Percentiles rank a stretch among this genome's conserved stretches.
These are phyloP conservation scores for Lamellibrachia satsuma DNA, from an alignment of 2,888 invertebrate species.

Conservation along the genomic window DNA sequence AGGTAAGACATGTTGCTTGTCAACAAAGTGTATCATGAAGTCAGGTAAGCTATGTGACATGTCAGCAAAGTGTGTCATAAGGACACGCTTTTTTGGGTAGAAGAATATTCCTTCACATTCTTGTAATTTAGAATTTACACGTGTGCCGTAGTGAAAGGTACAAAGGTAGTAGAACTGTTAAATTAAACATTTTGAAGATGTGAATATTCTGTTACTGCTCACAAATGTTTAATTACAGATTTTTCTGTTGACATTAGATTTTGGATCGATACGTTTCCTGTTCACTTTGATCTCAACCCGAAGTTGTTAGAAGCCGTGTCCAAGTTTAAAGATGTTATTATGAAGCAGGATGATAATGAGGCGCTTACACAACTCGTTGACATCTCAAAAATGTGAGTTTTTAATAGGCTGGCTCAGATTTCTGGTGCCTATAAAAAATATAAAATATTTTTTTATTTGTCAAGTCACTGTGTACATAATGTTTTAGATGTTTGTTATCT, in stretches of 20 bases:
- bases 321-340: slow-evolving; percentile 63
- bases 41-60: background rate
- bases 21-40: background rate
- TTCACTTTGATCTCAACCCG: slow-evolving; percentile 70
- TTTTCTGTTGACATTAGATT: slow-evolving; percentile 58
- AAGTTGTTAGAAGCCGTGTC: slow-evolving; percentile 64
- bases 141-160: background rate
- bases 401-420: background rate
- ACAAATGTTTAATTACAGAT: background rate
- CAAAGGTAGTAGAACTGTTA: background rate
- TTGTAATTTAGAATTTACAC: background rate
- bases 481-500: too few relatives aligned
- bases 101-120: background rate
- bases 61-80: too few relatives aligned
- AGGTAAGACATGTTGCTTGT: too few relatives aligned
- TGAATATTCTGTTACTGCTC: background rate
- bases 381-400: slow-evolving; percentile 67
- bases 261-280: slow-evolving; percentile 70
- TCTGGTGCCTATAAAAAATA: background rate
- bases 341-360: slow-evolving; percentile 56
- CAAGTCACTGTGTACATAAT: too few relatives aligned
- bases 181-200: background rate
- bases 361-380: slow-evolving; percentile 65
- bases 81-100: background rate
- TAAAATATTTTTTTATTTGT: too few relatives aligned